Percentiles rank a stretch among this genome's conserved stretches.
phyloP scores from a whole-genome alignment of 2,888 invertebrate species.

The Physocephala rufipes region DNA sequence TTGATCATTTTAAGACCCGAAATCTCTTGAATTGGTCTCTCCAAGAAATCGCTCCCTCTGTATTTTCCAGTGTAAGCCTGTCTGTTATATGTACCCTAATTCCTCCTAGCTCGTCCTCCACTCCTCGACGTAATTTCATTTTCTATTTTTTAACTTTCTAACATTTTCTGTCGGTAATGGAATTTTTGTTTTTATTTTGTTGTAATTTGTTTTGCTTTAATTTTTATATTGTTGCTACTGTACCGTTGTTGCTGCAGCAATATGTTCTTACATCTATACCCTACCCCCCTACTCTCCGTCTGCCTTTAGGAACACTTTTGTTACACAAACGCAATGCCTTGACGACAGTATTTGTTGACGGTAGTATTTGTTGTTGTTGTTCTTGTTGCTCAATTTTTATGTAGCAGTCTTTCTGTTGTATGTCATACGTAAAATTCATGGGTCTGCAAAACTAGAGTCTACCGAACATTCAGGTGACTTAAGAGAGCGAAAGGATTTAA shows the following conservation, averaged over 20 bases:
- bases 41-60: too few relatives aligned
- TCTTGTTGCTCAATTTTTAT: neutral
- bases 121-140: neutral
- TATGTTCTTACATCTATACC: neutral
- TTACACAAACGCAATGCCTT: constrained; percentile 17
- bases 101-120: neutral
- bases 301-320: neutral
- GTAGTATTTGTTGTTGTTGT: neutral
- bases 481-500: too few relatives aligned
- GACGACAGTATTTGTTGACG: neutral
- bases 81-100: neutral
- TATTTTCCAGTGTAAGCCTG: too few relatives aligned
- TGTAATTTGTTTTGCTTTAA: neutral
- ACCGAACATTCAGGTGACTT: too few relatives aligned
- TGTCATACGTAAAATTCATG: neutral
- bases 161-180: neutral
- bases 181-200: neutral
- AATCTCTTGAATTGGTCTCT: too few relatives aligned
- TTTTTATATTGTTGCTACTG: neutral
- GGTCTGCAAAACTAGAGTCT: too few relatives aligned
- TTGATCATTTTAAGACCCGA: too few relatives aligned
- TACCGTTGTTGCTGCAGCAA: neutral
- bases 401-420: neutral
- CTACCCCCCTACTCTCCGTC: too few relatives aligned
- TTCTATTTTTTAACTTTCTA: constrained; percentile 13